Base-by-base conservation (phyloP, 2,113 vertebrate genomes). In the Alethe castanea region DNA sequence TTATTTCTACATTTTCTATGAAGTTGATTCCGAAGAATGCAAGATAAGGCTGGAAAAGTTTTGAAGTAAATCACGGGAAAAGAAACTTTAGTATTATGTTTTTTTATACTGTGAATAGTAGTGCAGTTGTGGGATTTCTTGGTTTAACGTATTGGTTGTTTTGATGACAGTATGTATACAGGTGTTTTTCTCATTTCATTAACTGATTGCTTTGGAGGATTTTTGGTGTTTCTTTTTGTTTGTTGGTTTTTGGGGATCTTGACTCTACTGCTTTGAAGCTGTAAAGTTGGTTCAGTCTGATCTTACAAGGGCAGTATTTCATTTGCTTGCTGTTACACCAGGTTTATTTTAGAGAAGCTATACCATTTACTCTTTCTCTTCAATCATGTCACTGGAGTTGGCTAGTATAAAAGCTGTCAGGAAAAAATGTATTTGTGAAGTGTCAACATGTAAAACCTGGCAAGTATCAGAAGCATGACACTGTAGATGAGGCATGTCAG, bases 391-490 rank as follows among this genome's bases (percentile, higher is more conserved):
- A 57, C 1, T 61, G 79, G 76, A 90, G 47, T 56, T 92, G 76
- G 66, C 74, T 90, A 26, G 79, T 59, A 83, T 83, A 82, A 74
- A 40, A 96, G n/a, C 74, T 95, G 94, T 71, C 74, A 83, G 64
- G 54, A 54, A 56, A 70, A 86, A 84, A 59, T 54, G 33, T 42
- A 47, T 92, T 86, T 93, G 60, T 88, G 67, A 90, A 93, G 72
- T 71, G 81, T 91, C 88, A 88, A 24, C 82, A 54, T 74, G 69
- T 91, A 82, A 94, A 90, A 90, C 82, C 86, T 83, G 88, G 71
- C 85, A 33, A n/a, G 40, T 79, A 76, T 81, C 56, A 50, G 57
- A 94, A 86, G 77, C 67, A 53, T 84, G 65, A 84, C 65, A 91
- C 18, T 74, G 64, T 83, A 74, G 90, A 94, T 86, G 88, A 88